A percentile compares a stretch with the other conserved stretches of the same genome.
These are phyloP conservation scores for Tetrapedia diversipes DNA, from an alignment of 2,888 invertebrate genomes.

Conservation along the genomic window DNA sequence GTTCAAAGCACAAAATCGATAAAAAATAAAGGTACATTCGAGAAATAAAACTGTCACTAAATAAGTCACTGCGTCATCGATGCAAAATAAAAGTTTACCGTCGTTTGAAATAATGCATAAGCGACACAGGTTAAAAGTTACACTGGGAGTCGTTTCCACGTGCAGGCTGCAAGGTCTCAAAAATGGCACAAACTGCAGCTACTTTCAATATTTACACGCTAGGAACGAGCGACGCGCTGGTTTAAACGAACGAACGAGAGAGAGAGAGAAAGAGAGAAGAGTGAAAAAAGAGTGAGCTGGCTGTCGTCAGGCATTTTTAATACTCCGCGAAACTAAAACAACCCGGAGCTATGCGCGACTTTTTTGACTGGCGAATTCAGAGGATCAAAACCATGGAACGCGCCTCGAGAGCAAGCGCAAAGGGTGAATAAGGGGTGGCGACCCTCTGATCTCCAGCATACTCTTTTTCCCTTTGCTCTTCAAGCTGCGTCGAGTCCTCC, in stretches of 20 bases:
- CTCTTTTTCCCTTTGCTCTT: slow-evolving; percentile 55
- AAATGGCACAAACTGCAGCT: neutral
- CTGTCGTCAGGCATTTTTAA: slow-evolving; percentile 39
- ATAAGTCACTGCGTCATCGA: too few relatives aligned
- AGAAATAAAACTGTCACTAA: too few relatives aligned
- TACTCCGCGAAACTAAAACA: slow-evolving; percentile 35
- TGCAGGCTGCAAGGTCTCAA: neutral
- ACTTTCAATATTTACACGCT: slow-evolving; percentile 23
- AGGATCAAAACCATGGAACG: slow-evolving; percentile 36
- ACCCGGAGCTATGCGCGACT: slow-evolving; percentile 35
- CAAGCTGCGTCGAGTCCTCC: slow-evolving; percentile 56
- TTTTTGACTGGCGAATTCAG: slow-evolving; percentile 42
- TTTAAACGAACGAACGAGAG: neutral
- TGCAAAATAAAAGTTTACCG: too few relatives aligned
- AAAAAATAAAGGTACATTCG: too few relatives aligned
- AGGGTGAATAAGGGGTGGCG: slow-evolving; percentile 57
- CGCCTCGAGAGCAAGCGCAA: slow-evolving; percentile 40
- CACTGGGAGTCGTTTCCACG: neutral
- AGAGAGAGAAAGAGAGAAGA: neutral
- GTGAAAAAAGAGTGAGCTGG: neutral
- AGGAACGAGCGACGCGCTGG: slow-evolving; percentile 5
- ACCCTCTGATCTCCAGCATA: slow-evolving; percentile 58
- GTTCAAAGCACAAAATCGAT: too few relatives aligned
- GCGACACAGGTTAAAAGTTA: neutral
- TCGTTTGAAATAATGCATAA: too few relatives aligned